Percentiles rank a stretch among this genome's conserved stretches.
Conservation (phyloP, 2,888 invertebrate genomes). For the Heteropelma amictum region DNA sequence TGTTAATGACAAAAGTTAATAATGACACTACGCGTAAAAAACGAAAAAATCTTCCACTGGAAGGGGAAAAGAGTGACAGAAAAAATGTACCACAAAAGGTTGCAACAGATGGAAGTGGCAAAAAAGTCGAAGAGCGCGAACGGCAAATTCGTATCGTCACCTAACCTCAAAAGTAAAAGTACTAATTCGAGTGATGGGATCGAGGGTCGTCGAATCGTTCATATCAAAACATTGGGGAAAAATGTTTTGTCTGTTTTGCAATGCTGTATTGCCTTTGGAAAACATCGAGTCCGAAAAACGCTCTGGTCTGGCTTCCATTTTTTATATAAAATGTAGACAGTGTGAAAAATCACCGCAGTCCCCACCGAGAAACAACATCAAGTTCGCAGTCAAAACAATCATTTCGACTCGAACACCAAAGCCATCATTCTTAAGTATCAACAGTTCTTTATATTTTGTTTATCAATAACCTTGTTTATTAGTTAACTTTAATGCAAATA, state of each 20-base stretch:
- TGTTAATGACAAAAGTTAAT: background rate
- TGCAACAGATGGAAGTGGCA: background rate
- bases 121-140: background rate
- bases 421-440: conserved; percentile 25
- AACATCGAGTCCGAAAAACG: conserved; percentile 36
- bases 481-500: no score
- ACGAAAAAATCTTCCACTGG: conserved; percentile 30
- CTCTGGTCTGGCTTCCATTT: conserved; percentile 38
- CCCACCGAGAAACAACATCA: conserved; percentile 6
- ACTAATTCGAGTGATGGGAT: conserved; percentile 1
- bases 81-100: conserved; percentile 10
- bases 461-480: conserved; percentile 4
- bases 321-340: conserved; percentile 33
- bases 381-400: background rate
- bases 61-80: conserved; percentile 30
- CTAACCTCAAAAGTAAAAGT: background rate
- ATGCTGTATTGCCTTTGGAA: conserved; percentile 34
- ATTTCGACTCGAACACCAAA: no score
- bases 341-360: conserved; percentile 13
- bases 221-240: conserved; percentile 37
- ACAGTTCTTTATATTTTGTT: conserved; percentile 13
- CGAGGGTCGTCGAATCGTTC: conserved; percentile 44
- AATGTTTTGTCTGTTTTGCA: conserved; percentile 41
- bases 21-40: background rate
- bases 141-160: conserved; percentile 1